Conservation (phyloP, 2,888 invertebrate species). For the Hyposoter dolosus region DNA sequence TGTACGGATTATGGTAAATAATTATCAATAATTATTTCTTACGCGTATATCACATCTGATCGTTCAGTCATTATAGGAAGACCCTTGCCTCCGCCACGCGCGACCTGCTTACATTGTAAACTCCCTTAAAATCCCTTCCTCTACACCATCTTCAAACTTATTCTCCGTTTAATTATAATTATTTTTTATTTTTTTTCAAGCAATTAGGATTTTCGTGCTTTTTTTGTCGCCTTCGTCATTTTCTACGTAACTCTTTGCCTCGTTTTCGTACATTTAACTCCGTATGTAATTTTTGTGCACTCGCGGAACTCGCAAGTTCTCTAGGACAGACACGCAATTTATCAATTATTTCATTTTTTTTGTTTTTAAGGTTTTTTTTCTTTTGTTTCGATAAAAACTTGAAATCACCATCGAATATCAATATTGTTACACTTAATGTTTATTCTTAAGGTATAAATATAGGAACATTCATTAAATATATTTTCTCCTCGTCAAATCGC, state of each 20-base stretch:
- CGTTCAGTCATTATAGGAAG: constrained; percentile 85
- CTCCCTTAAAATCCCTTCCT: constrained; percentile 71
- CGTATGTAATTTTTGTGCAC: constrained; percentile 26
- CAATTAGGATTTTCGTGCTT: constrained; percentile 51
- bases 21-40: constrained; percentile 82
- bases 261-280: constrained; percentile 30
- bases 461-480: constrained; percentile 85
- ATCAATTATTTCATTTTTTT: constrained; percentile 73
- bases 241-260: constrained; percentile 68
- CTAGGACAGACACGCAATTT: constrained; percentile 79
- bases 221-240: constrained; percentile 62
- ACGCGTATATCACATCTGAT: constrained; percentile 85
- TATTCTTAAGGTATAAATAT: constrained; percentile 84
- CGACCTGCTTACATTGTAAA: constrained; percentile 73
- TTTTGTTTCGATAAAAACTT: constrained; percentile 81
- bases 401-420: constrained; percentile 84
- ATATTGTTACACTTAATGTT: constrained; percentile 82
- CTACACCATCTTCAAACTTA: constrained; percentile 35
- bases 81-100: constrained; percentile 82
- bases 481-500: constrained; percentile 77
- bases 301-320: constrained; percentile 45
- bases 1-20: constrained; percentile 80
- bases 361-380: constrained; percentile 61
- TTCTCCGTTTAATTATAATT: not conserved
- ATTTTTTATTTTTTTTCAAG: constrained; percentile 54